Evolutionary conservation across 2,113 vertebrate species (phyloP).

Genomic region (Oreocharis arfaki): DNA sequence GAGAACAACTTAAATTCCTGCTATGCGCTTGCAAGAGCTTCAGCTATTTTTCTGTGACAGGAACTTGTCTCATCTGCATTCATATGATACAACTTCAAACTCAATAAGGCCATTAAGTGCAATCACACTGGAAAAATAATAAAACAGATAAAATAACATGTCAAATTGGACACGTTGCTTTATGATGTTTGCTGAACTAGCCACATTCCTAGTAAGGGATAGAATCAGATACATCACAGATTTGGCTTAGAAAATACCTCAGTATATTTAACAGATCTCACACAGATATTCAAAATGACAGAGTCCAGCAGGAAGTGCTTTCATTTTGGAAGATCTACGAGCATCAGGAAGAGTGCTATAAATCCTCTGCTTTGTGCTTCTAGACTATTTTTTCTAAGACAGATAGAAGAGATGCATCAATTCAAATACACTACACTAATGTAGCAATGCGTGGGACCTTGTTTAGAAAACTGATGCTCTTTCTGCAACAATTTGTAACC

Average conservation of each 20-base stretch:
- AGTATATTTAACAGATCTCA: not conserved
- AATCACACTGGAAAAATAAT: not conserved
- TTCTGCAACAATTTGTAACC: conserved; percentile 8
- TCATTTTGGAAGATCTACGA: not conserved
- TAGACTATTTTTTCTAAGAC: not conserved
- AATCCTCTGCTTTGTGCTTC: not conserved
- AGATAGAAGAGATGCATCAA: not conserved
- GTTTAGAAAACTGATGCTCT: conserved; percentile 30
- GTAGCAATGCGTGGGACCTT: not conserved
- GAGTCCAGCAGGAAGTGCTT: not conserved
- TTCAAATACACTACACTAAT: not conserved
- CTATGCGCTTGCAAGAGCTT: not conserved
- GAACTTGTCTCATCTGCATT: not conserved
- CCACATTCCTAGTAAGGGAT: not conserved
- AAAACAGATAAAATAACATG: not conserved
- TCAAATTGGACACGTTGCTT: not conserved
- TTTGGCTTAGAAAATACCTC: not conserved
- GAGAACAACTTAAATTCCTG: not conserved
- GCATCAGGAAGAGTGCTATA: not conserved
- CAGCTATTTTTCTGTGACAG: not conserved
- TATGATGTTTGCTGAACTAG: not conserved
- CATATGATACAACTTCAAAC: not conserved
- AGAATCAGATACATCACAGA: not conserved
- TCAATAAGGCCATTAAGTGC: not conserved
- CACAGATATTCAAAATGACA: not conserved